Evolutionary conservation across 2,888 invertebrate genomes (phyloP).

Genomic region (Augochlorella aurata): DNA sequence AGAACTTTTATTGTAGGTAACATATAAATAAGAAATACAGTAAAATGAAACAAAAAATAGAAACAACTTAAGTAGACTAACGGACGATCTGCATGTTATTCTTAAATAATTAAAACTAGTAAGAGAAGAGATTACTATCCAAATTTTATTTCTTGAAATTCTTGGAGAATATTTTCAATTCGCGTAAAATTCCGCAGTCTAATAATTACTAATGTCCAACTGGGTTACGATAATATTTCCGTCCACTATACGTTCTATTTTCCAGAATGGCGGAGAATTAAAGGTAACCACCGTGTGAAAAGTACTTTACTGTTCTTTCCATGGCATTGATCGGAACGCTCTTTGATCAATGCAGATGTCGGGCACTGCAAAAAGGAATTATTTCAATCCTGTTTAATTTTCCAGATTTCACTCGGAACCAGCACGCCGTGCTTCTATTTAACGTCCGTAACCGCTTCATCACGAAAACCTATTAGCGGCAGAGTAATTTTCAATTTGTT

Average conservation of each 20-base stretch:
- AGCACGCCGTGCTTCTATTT: conserved; percentile 41
- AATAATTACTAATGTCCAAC: too few species aligned
- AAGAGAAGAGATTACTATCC: too few species aligned
- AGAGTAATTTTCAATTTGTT: conserved; percentile 50
- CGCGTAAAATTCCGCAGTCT: too few species aligned
- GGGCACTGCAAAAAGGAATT: conserved; percentile 2
- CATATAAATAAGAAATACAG: too few species aligned
- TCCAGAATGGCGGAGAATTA: neutral
- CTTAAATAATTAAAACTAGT: too few species aligned
- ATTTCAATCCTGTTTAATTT: conserved; percentile 38
- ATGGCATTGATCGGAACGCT: neutral
- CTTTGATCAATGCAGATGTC: conserved; percentile 6
- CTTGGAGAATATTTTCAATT: too few species aligned
- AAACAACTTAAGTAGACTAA: too few species aligned
- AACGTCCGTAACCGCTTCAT: conserved; percentile 48
- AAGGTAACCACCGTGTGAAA: neutral
- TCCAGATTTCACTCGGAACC: neutral
- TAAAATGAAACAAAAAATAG: too few species aligned
- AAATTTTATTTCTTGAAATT: too few species aligned
- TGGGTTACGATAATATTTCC: too few species aligned
- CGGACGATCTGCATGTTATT: too few species aligned
- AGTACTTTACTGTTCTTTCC: neutral
- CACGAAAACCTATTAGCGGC: conserved; percentile 45
- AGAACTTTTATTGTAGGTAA: too few species aligned
- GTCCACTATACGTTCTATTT: neutral